A percentile compares a stretch with the other conserved stretches of the same genome.
These are phyloP conservation scores for Tipula helvola DNA, from an alignment of 2,888 invertebrate species.

Conservation along the genomic window DNA sequence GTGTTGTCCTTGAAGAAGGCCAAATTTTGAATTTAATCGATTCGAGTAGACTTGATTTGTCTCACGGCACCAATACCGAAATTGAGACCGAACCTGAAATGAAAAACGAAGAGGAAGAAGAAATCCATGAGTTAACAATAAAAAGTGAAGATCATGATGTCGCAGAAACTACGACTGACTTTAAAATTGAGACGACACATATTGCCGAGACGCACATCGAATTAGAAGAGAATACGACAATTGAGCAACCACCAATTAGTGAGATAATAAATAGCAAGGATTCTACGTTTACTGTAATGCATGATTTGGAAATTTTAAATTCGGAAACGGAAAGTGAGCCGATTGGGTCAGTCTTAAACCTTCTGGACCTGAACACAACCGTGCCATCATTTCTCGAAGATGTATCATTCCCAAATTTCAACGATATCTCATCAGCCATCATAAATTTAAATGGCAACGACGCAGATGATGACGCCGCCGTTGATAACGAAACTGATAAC, in stretches of 20 bases:
- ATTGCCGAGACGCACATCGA: neutral
- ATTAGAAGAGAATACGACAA: neutral
- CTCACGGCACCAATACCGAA: neutral
- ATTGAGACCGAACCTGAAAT: neutral
- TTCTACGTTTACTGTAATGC: neutral
- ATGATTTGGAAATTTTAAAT: neutral
- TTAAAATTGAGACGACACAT: neutral
- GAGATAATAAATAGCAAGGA: conserved; percentile 16
- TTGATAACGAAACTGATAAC: conserved; percentile 4
- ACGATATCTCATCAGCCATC: neutral
- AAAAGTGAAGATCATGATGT: neutral
- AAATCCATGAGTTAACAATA: neutral
- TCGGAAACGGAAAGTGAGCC: conserved; percentile 4
- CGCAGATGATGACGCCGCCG: neutral
- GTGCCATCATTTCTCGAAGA: conserved; percentile 23
- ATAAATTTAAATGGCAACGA: neutral
- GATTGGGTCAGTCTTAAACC: neutral
- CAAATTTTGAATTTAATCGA: neutral
- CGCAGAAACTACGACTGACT: neutral
- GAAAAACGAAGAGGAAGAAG: neutral
- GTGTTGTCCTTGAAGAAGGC: conserved; percentile 22
- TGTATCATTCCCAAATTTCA: conserved; percentile 23
- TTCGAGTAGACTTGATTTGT: neutral
- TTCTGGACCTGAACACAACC: neutral
- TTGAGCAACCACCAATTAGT: neutral